Conservation (phyloP, 2,888 invertebrate species). For the Melinaea marsaeus region DNA sequence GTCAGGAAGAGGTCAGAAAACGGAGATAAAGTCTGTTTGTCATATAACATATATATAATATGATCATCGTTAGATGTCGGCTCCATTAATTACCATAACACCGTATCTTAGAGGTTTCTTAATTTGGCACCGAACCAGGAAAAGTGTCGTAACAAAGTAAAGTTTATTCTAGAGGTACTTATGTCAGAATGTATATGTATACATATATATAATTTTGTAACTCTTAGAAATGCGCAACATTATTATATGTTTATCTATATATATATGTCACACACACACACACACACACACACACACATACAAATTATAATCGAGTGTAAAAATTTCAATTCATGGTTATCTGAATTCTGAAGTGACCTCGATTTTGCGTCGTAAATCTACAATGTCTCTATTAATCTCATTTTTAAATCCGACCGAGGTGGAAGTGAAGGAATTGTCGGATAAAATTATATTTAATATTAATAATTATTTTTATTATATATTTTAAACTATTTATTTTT, state of each 20-base stretch:
- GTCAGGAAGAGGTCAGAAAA: no score
- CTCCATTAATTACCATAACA: neutral
- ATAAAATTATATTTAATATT: neutral
- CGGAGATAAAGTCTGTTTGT: no score
- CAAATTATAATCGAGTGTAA: neutral
- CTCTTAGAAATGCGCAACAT: no score
- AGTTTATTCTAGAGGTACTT: neutral
- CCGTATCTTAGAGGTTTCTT: neutral
- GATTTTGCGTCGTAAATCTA: slow-evolving; percentile 1
- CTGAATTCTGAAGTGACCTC: slow-evolving; percentile 1
- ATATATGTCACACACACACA: no score
- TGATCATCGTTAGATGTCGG: neutral
- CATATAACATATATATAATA: neutral
- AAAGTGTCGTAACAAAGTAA: slow-evolving; percentile 1
- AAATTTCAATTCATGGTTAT: slow-evolving; percentile 1
- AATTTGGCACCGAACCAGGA: slow-evolving; percentile 1
- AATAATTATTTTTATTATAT: neutral
- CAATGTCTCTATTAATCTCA: slow-evolving; percentile 6
- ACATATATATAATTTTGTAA: no score
- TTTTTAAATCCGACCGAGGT: slow-evolving; percentile 5
- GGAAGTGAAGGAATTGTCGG: neutral
- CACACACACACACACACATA: no score
- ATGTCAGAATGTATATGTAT: neutral
- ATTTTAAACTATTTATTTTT: no score
- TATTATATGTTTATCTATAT: no score